These are phyloP conservation scores for Netelia fuscicornis DNA, from an alignment of 2,888 invertebrate species.

Conservation along the genomic window DNA sequence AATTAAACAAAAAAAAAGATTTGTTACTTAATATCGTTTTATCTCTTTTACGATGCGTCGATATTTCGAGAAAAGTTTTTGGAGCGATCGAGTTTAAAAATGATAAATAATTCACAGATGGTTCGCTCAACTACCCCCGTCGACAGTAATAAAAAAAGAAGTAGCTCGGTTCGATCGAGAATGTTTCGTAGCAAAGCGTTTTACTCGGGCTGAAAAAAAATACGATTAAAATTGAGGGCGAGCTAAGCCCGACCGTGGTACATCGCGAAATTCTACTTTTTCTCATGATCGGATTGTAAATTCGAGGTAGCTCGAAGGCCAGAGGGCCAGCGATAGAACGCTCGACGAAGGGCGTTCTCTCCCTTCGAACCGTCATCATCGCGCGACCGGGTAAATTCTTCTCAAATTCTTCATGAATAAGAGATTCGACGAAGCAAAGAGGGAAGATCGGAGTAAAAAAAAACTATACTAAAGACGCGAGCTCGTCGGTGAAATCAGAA, in stretches of 20 bases:
- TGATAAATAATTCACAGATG: no score
- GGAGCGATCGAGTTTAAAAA: no score
- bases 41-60: no score
- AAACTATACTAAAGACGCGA: slow-evolving; percentile 2
- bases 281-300: slow-evolving; percentile 38
- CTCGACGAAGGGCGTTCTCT: background rate
- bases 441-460: background rate
- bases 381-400: slow-evolving; percentile 31
- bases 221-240: slow-evolving; percentile 23
- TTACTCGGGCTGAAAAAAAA: slow-evolving; percentile 40
- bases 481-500: slow-evolving; percentile 11
- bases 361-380: background rate
- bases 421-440: slow-evolving; percentile 25
- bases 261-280: slow-evolving; percentile 13
- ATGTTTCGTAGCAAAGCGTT: background rate
- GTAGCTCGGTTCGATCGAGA: no score
- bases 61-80: no score
- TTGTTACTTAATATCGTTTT: no score
- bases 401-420: slow-evolving; percentile 54
- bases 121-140: no score
- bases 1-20: no score
- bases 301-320: slow-evolving; percentile 42
- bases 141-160: no score
- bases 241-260: background rate
- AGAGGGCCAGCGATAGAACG: background rate